A percentile compares a stretch with the other conserved stretches of the same genome.
phyloP scores from a whole-genome alignment of 2,797 vertebrate genomes.

The Natrix natrix region DNA sequence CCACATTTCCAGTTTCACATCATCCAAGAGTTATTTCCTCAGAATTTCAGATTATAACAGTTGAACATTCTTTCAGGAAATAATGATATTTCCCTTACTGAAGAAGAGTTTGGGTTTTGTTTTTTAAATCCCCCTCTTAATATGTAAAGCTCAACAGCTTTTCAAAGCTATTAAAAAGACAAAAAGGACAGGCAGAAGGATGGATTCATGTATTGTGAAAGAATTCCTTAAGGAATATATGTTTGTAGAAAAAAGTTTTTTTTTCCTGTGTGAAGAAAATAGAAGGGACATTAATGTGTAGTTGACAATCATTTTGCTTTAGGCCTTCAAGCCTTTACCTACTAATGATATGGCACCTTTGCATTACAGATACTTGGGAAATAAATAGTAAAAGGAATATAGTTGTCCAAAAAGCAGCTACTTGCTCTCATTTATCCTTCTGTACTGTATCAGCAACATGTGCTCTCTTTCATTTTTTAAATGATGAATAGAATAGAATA shows the following conservation, averaged over 20 bases:
- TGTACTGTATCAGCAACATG: not conserved
- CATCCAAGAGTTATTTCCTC: not conserved
- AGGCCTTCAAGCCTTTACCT: not conserved
- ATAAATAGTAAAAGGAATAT: conserved; percentile 10
- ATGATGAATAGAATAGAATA: not conserved
- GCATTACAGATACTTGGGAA: not conserved
- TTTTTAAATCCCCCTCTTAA: not conserved
- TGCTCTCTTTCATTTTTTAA: not conserved
- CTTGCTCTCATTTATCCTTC: not conserved
- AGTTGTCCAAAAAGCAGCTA: not conserved
- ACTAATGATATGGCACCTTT: not conserved
- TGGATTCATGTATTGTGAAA: not conserved
- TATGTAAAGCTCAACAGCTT: not conserved
- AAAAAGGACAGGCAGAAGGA: not conserved
- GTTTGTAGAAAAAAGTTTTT: not conserved
- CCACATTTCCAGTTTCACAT: not conserved
- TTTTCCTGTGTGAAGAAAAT: not conserved
- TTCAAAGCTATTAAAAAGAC: not conserved
- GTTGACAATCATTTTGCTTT: not conserved
- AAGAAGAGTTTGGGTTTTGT: not conserved
- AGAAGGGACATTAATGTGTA: not conserved
- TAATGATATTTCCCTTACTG: not conserved
- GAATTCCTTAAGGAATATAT: not conserved
- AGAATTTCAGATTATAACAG: not conserved
- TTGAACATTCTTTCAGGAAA: not conserved